These are phyloP conservation scores for Drosophila orena DNA, from an alignment of 1,140 invertebrate genomes.

Conservation along the genomic window DNA sequence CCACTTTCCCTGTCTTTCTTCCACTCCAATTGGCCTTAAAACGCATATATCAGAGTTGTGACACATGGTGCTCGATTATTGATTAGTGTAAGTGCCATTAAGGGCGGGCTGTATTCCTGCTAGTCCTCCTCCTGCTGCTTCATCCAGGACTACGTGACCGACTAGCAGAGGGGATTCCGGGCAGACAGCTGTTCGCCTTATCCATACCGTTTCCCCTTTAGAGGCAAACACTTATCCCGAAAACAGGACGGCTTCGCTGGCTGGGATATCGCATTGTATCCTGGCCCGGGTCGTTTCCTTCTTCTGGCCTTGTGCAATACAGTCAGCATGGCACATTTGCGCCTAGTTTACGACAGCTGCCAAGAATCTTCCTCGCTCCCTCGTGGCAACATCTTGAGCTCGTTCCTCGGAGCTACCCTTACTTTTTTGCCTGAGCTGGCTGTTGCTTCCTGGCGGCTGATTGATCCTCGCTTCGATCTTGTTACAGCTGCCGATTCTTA, in stretches of 20 bases:
- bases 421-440: constrained; percentile 53
- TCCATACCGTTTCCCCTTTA: constrained; percentile 31
- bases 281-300: constrained; percentile 12
- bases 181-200: constrained; percentile 69
- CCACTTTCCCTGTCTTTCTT: constrained; percentile 1
- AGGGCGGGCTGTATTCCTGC: constrained; percentile 24
- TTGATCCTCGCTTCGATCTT: constrained; percentile 72
- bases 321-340: constrained; percentile 45
- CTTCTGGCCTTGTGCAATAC: constrained; percentile 35
- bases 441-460: constrained; percentile 66
- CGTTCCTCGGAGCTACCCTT: constrained; percentile 51
- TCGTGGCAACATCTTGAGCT: constrained; percentile 7
- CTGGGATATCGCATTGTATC: constrained; percentile 41
- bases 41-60: constrained; percentile 52
- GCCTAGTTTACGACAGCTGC: constrained; percentile 79
- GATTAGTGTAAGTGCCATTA: constrained; percentile 74
- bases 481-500: constrained; percentile 61
- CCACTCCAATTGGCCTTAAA: constrained; percentile 53
- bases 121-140: not conserved
- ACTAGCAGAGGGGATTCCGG: constrained; percentile 8
- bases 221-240: constrained; percentile 28
- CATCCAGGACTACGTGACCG: constrained; percentile 41
- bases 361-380: constrained; percentile 33
- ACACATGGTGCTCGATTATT: constrained; percentile 55
- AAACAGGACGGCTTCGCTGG: constrained; percentile 21